Conservation (phyloP, 2,113 vertebrate species). For the Physeter macrocephalus region DNA sequence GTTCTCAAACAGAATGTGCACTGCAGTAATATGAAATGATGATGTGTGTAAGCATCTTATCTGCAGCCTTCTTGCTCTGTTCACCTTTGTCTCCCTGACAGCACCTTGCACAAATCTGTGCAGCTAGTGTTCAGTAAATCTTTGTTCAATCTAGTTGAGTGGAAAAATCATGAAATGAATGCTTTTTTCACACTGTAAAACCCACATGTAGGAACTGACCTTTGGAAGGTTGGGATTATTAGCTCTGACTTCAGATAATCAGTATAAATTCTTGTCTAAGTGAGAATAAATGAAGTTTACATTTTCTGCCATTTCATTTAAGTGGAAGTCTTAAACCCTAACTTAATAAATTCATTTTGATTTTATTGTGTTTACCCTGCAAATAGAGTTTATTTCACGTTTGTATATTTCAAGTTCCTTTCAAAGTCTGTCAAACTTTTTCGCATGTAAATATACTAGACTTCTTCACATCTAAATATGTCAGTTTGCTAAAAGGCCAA, state of each 20-base stretch:
- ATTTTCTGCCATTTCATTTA: background rate
- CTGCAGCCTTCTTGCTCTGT: background rate
- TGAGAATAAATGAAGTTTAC: background rate
- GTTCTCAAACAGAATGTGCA: background rate
- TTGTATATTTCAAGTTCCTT: background rate
- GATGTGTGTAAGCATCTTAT: background rate
- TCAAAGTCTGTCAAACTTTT: background rate
- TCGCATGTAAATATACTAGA: background rate
- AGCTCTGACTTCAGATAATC: background rate
- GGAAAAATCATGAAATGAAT: background rate
- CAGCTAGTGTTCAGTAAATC: background rate
- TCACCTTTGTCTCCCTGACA: background rate
- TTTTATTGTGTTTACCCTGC: background rate
- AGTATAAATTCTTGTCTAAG: background rate
- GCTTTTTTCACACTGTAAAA: background rate
- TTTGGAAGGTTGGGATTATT: background rate
- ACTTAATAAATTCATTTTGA: background rate
- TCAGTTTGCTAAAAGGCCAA: background rate
- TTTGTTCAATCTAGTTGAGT: background rate
- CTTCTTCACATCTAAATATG: background rate
- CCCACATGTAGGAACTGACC: background rate
- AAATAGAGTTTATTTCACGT: constrained; percentile 1
- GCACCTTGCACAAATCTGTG: background rate
- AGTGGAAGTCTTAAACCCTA: background rate
- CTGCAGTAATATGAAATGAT: too few species aligned